Evolutionary conservation across 2,797 vertebrate genomes (phyloP), one percentile per base, ranked within the genome.

Genomic region (Cossypha caffra): DNA sequence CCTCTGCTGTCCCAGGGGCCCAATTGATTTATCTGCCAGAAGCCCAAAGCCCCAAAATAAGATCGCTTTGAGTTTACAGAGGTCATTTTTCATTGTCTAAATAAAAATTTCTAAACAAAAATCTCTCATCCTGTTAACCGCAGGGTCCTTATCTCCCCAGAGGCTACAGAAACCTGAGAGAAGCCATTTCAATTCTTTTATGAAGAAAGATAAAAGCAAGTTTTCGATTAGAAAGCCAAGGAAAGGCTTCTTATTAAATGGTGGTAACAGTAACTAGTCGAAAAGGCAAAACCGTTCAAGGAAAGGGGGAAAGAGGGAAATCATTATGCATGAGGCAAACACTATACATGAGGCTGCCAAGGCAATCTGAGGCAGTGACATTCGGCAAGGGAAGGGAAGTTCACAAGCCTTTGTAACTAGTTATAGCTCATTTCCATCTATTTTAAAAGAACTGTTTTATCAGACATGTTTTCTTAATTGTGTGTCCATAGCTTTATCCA

Each of bases 51-150:
- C 98, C 98, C 98, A 97, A 98, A 98, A 98, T 98, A 98, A 98
- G 98, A 98, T 98, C 98, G 98, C 98, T 98, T 98, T 98, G 98
- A 98, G 98, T 98, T 98, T 98, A 98, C 98, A 98, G 98, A 98
- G 98, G 98, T 98, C 98, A 98, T 98, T 98, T 98, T 98, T 98
- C 98, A 98, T 98, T 98, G 98, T 98, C 98, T 98, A 98, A 98
- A 98, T 98, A 98, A 98, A 98, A 98, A 98, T 98, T 98, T 98
- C 98, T 98, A 98, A 98, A 98, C 98, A 98, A 98, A 98, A 98
- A 98, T 98, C 98, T 98, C 98, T 98, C 98, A 98, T 98, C 98
- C 98, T 98, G 98, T 98, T 98, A 98, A 98, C 98, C 97, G 98
- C 98, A 97, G 98, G 98, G 98, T 98, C 98, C 98, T 98, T 98